Conservation (phyloP, 2,797 vertebrate genomes). For the Poeciliopsis gracilis region DNA sequence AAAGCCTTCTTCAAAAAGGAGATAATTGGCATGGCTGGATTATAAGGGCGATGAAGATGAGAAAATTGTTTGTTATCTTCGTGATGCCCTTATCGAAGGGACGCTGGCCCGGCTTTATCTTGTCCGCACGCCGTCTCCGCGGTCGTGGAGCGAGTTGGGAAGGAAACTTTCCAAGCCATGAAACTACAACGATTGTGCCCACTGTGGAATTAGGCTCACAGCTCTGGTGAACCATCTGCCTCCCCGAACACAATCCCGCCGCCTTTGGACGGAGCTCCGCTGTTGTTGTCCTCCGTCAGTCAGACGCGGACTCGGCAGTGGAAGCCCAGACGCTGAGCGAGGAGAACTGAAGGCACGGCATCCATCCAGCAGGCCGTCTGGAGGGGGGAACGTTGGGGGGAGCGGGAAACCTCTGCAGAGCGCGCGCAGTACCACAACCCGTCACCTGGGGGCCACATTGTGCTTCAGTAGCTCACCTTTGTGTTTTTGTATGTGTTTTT, state of each 20-base stretch:
- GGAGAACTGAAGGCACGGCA: slow-evolving; percentile 51
- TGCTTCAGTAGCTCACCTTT: slow-evolving; percentile 50
- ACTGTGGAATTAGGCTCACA: slow-evolving; percentile 32
- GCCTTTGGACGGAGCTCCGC: slow-evolving; percentile 29
- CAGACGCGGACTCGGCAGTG: slow-evolving; percentile 52
- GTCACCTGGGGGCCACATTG: slow-evolving; percentile 75
- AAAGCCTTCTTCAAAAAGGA: slow-evolving; percentile 4
- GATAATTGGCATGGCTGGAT: background rate
- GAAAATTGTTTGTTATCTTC: slow-evolving; percentile 5
- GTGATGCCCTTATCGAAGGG: background rate
- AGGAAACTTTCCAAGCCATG: slow-evolving; percentile 26
- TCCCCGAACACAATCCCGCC: slow-evolving; percentile 26
- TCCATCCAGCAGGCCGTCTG: slow-evolving; percentile 13
- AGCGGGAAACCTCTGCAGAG: slow-evolving; percentile 38
- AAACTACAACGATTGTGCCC: slow-evolving; percentile 31
- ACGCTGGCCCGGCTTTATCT: background rate
- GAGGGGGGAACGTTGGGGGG: background rate
- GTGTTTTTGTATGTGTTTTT: background rate
- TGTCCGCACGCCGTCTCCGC: background rate
- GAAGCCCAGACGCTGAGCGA: slow-evolving; percentile 55
- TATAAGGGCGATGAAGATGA: background rate
- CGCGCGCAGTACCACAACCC: slow-evolving; percentile 18
- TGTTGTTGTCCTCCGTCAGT: slow-evolving; percentile 46
- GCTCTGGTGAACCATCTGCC: slow-evolving; percentile 44
- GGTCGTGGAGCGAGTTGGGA: slow-evolving; percentile 22